Conservation (phyloP, 2,888 invertebrate genomes). For the Drosophila melanocephala region DNA sequence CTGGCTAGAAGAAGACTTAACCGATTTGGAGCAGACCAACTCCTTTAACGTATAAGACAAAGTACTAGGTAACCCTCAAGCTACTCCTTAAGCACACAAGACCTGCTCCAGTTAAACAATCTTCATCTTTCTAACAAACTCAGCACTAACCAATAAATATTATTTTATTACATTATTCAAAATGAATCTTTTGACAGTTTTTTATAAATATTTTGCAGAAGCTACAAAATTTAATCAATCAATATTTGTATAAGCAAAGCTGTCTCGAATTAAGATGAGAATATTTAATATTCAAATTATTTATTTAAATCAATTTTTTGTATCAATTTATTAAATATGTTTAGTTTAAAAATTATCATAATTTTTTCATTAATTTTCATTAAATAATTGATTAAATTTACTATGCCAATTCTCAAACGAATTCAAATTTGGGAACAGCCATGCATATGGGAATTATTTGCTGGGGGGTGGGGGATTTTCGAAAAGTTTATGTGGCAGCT, state of each 20-base stretch:
- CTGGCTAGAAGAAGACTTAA: background rate
- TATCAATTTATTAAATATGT: background rate
- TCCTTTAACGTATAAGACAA: background rate
- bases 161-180: background rate
- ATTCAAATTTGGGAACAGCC: background rate
- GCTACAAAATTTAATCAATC: background rate
- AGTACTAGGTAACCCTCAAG: background rate
- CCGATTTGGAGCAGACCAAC: background rate
- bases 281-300: background rate
- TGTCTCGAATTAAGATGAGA: background rate
- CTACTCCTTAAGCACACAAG: background rate
- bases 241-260: background rate
- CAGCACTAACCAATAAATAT: background rate
- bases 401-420: background rate
- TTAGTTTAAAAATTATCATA: fast-evolving
- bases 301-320: background rate
- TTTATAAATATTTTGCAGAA: background rate
- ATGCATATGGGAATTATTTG: constrained; percentile 8
- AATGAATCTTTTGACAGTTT: background rate
- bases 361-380: background rate
- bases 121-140: background rate
- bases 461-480: background rate
- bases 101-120: background rate
- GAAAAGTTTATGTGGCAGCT: constrained; percentile 5
- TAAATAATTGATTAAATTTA: background rate